Conservation (phyloP, 2,797 vertebrate species). For the Pygocentrus nattereri region DNA sequence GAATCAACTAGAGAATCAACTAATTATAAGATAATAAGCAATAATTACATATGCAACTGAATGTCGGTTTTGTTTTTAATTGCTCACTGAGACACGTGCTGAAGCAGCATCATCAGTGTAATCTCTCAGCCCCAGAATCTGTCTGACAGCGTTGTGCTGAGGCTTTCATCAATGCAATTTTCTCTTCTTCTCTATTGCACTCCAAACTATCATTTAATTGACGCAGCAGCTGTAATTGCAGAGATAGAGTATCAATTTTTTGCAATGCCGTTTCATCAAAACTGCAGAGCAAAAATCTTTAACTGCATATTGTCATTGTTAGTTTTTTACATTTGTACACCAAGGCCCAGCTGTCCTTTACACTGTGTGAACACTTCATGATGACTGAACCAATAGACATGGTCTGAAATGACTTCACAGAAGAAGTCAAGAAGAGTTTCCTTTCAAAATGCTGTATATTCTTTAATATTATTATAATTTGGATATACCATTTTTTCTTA, state of each 20-base stretch:
- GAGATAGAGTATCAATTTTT: neutral
- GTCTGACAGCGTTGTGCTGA: neutral
- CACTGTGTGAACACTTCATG: neutral
- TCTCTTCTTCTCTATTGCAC: neutral
- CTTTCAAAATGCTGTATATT: no score
- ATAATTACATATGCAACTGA: constrained; percentile 29
- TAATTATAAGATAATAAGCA: constrained; percentile 35
- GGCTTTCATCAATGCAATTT: constrained; percentile 15
- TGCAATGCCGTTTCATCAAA: no score
- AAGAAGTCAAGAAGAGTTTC: no score
- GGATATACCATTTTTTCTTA: no score
- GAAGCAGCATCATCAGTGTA: neutral
- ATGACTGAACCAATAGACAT: neutral
- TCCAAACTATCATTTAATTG: constrained; percentile 11
- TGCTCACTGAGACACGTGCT: constrained; percentile 17
- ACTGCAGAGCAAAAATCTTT: neutral
- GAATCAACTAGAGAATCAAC: constrained; percentile 24
- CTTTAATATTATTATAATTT: no score
- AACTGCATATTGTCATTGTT: neutral
- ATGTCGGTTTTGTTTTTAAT: constrained; percentile 33
- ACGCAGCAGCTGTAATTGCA: neutral
- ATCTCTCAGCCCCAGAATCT: constrained; percentile 1
- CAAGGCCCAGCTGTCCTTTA: neutral
- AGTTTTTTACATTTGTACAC: neutral
- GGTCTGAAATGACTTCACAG: neutral